Base-by-base conservation (phyloP, 2,113 vertebrate genomes). In the Azemiops feae region DNA sequence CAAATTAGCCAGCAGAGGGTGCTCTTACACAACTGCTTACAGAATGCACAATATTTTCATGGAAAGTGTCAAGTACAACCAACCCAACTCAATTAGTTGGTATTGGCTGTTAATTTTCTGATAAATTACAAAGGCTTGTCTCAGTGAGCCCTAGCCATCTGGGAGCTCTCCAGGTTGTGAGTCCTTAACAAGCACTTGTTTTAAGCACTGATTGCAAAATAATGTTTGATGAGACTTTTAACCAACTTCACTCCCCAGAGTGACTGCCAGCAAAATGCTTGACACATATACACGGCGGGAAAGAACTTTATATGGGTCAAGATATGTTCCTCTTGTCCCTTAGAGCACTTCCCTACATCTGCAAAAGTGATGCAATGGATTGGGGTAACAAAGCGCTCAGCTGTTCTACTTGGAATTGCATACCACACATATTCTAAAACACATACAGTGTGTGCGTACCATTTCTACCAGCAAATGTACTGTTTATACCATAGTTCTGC, bases 1-100 rank as follows among this genome's bases (percentile, higher is more conserved):
- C 39, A 18, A 86, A 30, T 34, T 52, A 16, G 52, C 92, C 92
- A 93, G 43, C 27, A 93, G 92, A 58, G 88, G 88, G 88, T 30
- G 23, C 22, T 22, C 54, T 85, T 58, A 58, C 34, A 50, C 69
- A 90, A 18, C 12, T 3, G 5, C 50, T 90, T 57, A 74, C 47
- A 22, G 4, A 25, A 25, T 30, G 23, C 18, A 69, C 27, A 58
- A 58, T 58, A n/a, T 8, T 64, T 39, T 64, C 47, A 47, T 14
- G 25, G 25, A 30, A 25, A 85, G 23, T 7, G 39, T 2, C 52
- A 7, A 45, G 1, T 54, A 30, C 5, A 81, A 34, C 2, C 1
- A 85, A 4, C 16, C 11, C n/a, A 81, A 30, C 39, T 39, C 22
- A 14, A 34, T 43, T 53, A 5, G 8, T 53, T 91, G 22, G 52